Base-by-base conservation (phyloP, 2,797 vertebrate species). In the Linurgus olivaceus region DNA sequence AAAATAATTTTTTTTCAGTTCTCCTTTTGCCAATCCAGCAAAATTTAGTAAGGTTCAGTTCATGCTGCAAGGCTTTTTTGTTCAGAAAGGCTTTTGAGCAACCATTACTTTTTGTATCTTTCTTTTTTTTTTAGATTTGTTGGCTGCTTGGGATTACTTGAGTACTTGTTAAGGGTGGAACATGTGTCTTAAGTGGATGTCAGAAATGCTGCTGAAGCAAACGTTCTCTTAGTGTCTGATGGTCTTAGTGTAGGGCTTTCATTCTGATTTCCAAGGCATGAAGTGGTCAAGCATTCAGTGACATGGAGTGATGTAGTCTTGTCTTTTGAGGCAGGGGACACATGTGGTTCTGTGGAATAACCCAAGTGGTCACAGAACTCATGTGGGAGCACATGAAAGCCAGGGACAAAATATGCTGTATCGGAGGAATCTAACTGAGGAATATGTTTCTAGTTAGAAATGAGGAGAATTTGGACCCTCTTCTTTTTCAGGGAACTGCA, bases 1-100 rank as follows among this genome's bases (percentile, higher is more conserved):
- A 97, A 96, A 96, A 94, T 71, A 31, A 29, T 82, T 87, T 72
- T 82, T 77, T 66, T 29, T 6, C 14, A 42, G 13, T 88, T 89
- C 44, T 92, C n/a, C 31, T 85, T 95, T 92, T 94, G 89, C 89
- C 85, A 94, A 57, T 81, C 62, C 33, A 72, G 62, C 79, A 94
- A 88, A 94, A 91, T 84, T 74, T 88, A 75, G 72, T 52, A 75
- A 93, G 75, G 37, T 77, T 94, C 82, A 67, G 73, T 83, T 93
- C 18, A 3, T 14, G 65, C 89, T 93, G 76, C 66, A 75, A 86
- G 84, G 78, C 78, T 71, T 89, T 94, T 93, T 81, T 70, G 54
- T 88, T 94, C 33, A 50, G 66, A 88, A 88, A 20, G 29, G 16
- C 75, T 89, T 97, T 88, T 78, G 44, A 86, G 55, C 70, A 78